Percentiles rank a stretch among this genome's conserved stretches.
Conservation (phyloP, 1,140 invertebrate species). For the Glossosoma conforme region DNA sequence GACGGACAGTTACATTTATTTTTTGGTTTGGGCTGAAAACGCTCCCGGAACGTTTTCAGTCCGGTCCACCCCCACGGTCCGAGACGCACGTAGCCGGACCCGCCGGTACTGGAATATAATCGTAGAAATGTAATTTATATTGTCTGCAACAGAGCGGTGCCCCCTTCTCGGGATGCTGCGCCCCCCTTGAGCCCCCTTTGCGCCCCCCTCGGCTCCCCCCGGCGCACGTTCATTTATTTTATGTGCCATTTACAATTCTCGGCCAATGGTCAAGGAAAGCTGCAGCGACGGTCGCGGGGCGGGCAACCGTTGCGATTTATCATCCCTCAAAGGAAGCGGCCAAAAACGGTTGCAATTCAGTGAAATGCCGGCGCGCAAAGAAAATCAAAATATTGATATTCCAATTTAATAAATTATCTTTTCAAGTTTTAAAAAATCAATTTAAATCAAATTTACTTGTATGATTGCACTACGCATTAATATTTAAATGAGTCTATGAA, state of each 20-base stretch:
- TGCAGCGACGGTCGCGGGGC: conserved; percentile 36
- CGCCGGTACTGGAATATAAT: conserved; percentile 48
- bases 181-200: conserved; percentile 2
- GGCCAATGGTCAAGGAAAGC: conserved; percentile 53
- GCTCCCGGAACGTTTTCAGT: not conserved
- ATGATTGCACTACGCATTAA: no score
- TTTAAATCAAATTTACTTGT: no score
- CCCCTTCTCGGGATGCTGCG: conserved; percentile 24
- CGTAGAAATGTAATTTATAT: conserved; percentile 55
- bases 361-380: no score
- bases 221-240: conserved; percentile 54
- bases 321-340: not conserved
- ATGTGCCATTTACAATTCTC: conserved; percentile 56
- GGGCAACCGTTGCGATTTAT: conserved; percentile 6
- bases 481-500: no score
- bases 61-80: conserved; percentile 13
- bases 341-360: no score
- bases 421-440: no score
- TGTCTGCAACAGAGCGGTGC: conserved; percentile 53
- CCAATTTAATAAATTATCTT: no score
- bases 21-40: not conserved
- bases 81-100: conserved; percentile 35
- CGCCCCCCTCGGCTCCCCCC: conserved; percentile 29
- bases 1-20: not conserved
- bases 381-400: no score